These are phyloP conservation scores for Actinernus sp. DNA, from an alignment of 92 coral and sea anemone species.

Conservation along the genomic window DNA sequence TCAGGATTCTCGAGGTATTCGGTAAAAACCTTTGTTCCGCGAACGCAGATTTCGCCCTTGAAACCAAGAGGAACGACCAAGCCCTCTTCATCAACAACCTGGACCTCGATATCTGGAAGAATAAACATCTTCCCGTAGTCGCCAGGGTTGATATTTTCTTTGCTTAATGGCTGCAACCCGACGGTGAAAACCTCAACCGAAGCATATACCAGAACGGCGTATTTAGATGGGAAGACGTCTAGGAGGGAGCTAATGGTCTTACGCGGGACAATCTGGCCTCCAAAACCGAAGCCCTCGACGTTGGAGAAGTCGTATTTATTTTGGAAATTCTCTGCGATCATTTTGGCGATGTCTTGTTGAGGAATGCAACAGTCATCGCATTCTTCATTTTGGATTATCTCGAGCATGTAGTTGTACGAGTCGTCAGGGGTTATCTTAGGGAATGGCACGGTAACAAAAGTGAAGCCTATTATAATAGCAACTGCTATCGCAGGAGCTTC, in stretches of 20 bases:
- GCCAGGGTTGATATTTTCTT: slow-evolving; percentile 1
- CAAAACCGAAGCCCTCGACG: slow-evolving; percentile 18
- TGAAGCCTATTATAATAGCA: slow-evolving; percentile 22
- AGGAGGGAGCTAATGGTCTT: slow-evolving; percentile 11
- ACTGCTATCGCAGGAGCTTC: slow-evolving; percentile 5
- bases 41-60: slow-evolving; percentile 18
- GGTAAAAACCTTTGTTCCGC: slow-evolving; percentile 9
- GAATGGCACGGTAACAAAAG: slow-evolving; percentile 14
- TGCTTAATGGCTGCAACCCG: slow-evolving; percentile 23
- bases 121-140: slow-evolving; percentile 33
- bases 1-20: slow-evolving; percentile 20
- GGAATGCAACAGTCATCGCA: slow-evolving; percentile 13
- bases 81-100: slow-evolving; percentile 25
- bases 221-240: slow-evolving; percentile 18
- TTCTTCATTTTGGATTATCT: slow-evolving; percentile 18
- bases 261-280: slow-evolving; percentile 32
- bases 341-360: slow-evolving; percentile 10
- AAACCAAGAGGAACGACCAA: slow-evolving; percentile 19
- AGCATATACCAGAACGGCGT: slow-evolving; percentile 9
- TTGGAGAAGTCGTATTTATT: slow-evolving; percentile 30
- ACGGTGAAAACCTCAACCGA: slow-evolving; percentile 16
- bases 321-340: slow-evolving; percentile 20
- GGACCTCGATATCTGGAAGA: slow-evolving; percentile 16
- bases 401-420: slow-evolving; percentile 18
- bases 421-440: slow-evolving; percentile 5